Conservation (phyloP, 2,888 invertebrate species). For the Sesamia inferens region DNA sequence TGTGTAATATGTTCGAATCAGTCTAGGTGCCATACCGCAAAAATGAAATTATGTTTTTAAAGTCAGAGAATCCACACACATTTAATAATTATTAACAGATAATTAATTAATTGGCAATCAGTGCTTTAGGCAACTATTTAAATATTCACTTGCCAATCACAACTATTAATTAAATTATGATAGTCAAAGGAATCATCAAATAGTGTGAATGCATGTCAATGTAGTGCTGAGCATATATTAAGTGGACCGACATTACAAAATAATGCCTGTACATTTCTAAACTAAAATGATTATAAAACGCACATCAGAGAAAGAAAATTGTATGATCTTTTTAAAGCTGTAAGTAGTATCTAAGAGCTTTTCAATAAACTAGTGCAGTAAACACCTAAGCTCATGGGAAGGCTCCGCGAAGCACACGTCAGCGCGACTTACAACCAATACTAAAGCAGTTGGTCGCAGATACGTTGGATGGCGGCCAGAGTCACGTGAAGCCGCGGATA, state of each 20-base stretch:
- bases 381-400: constrained; percentile 1
- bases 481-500: constrained; percentile 43
- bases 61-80: neutral
- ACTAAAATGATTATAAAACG: neutral
- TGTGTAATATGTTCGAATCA: neutral
- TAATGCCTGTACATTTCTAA: too few relatives aligned
- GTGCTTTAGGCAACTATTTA: neutral
- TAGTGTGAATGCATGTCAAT: neutral
- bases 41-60: neutral
- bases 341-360: constrained; percentile 3
- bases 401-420: constrained; percentile 32
- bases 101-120: neutral
- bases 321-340: neutral
- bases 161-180: neutral
- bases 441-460: constrained; percentile 63
- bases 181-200: neutral
- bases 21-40: too few relatives aligned
- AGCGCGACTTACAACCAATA: constrained; percentile 52
- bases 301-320: neutral
- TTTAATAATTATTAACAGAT: neutral
- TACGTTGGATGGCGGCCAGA: constrained; percentile 61
- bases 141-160: neutral
- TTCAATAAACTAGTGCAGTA: constrained; percentile 53
- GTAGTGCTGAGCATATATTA: neutral
- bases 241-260: neutral